A percentile compares a stretch with the other conserved stretches of the same genome.
phyloP scores from a whole-genome alignment of 2,113 vertebrate genomes.

The Forbesichthys agassizii region DNA sequence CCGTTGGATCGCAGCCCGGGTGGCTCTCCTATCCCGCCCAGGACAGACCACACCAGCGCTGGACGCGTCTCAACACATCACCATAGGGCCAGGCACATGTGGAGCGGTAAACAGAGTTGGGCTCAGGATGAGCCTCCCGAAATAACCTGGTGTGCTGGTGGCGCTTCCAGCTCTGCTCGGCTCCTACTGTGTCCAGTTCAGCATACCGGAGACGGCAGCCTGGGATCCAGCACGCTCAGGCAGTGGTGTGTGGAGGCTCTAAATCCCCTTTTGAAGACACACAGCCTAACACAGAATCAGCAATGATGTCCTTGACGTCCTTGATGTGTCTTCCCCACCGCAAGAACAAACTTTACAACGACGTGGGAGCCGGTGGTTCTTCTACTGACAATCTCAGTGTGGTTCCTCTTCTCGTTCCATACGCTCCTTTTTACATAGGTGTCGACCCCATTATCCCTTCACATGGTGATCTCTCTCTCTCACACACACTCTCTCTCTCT shows the following conservation, averaged over 20 bases:
- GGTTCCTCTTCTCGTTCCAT: conserved; percentile 23
- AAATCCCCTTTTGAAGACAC: conserved; percentile 23
- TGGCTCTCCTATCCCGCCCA: conserved; percentile 52
- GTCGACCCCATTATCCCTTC: not conserved
- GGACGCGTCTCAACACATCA: conserved; percentile 44
- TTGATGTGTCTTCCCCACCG: conserved; percentile 12
- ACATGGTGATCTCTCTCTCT: not conserved
- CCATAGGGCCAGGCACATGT: conserved; percentile 26
- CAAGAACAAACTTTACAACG: conserved; percentile 55
- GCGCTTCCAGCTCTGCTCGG: conserved; percentile 34
- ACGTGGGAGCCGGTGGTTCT: conserved; percentile 1
- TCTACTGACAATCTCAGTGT: not conserved
- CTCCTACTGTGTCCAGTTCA: conserved; percentile 67
- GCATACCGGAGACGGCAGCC: conserved; percentile 46
- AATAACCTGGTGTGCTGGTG: conserved; percentile 35
- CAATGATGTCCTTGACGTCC: conserved; percentile 15
- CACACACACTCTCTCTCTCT: conserved; percentile 26
- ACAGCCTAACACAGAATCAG: conserved; percentile 11
- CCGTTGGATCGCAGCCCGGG: conserved; percentile 39
- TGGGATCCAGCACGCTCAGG: conserved; percentile 45
- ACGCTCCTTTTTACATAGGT: conserved; percentile 23
- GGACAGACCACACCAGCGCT: conserved; percentile 51
- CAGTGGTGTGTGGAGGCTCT: conserved; percentile 18
- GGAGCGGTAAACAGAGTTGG: conserved; percentile 14
- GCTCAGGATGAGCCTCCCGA: conserved; percentile 33